Percentiles rank a stretch among this genome's conserved stretches.
phyloP scores from a whole-genome alignment of 2,113 vertebrate species.

The Poecile atricapillus region DNA sequence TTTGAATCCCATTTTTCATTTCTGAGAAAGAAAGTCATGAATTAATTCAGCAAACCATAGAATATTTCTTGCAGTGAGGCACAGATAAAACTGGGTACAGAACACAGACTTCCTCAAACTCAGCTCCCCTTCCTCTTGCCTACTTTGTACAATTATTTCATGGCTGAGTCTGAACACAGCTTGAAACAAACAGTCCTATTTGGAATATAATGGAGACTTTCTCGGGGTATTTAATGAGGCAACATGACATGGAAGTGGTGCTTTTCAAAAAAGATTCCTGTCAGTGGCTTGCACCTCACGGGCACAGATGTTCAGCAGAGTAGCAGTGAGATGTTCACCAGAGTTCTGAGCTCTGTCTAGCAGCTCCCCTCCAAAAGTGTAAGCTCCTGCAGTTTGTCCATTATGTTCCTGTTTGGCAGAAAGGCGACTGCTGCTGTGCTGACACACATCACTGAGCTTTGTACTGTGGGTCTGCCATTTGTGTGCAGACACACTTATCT shows the following conservation, averaged over 20 bases:
- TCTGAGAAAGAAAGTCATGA: neutral
- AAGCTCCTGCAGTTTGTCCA: constrained; percentile 50
- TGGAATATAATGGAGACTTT: constrained; percentile 24
- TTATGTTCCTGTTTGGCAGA: constrained; percentile 66
- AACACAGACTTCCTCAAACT: neutral
- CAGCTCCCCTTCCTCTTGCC: neutral
- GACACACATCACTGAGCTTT: constrained; percentile 48
- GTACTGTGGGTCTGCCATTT: constrained; percentile 19
- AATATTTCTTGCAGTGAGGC: neutral
- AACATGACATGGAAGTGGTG: neutral
- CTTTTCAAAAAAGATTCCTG: constrained; percentile 21
- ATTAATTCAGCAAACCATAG: neutral
- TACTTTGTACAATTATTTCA: neutral
- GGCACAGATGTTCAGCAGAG: constrained; percentile 47
- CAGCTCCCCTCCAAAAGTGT: constrained; percentile 46
- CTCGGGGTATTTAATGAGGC: constrained; percentile 12
- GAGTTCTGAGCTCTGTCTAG: constrained; percentile 48
- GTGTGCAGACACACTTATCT: neutral
- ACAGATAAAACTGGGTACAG: neutral
- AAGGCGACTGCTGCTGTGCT: constrained; percentile 34
- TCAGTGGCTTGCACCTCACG: neutral
- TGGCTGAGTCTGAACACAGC: neutral
- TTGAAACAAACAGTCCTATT: neutral
- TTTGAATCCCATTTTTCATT: neutral
- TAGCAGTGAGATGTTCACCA: constrained; percentile 32